Conservation (phyloP, 1,140 invertebrate genomes). For the Macrosteles quadrilineatus region DNA sequence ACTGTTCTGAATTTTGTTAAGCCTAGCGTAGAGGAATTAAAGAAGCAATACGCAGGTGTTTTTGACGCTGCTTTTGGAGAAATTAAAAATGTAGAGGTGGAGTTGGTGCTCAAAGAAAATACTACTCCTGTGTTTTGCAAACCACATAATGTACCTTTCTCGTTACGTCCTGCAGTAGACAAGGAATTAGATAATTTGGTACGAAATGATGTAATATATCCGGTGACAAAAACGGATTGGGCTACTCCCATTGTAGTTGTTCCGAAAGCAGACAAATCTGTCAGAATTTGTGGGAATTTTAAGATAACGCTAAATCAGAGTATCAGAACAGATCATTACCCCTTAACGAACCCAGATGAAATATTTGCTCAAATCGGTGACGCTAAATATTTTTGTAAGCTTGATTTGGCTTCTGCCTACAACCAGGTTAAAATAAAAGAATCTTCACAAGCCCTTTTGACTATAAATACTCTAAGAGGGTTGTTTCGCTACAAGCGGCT, state of each 20-base stretch:
- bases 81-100: neutral
- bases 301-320: neutral
- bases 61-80: neutral
- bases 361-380: neutral
- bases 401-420: neutral
- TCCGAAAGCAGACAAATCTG: neutral
- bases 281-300: constrained; percentile 1
- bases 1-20: too few relatives aligned
- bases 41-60: neutral
- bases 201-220: neutral
- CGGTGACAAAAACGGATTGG: neutral
- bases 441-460: neutral
- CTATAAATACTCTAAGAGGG: neutral
- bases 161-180: neutral
- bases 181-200: neutral
- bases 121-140: neutral
- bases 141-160: neutral
- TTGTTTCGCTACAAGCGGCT: neutral
- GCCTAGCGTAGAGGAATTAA: neutral
- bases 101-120: neutral
- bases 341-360: neutral
- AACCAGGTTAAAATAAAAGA: neutral
- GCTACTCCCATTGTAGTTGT: neutral
- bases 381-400: neutral
- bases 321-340: neutral